Percentiles rank a stretch among this genome's conserved stretches.
Conservation (phyloP, 2,797 vertebrate genomes). For the Coluber constrictor region DNA sequence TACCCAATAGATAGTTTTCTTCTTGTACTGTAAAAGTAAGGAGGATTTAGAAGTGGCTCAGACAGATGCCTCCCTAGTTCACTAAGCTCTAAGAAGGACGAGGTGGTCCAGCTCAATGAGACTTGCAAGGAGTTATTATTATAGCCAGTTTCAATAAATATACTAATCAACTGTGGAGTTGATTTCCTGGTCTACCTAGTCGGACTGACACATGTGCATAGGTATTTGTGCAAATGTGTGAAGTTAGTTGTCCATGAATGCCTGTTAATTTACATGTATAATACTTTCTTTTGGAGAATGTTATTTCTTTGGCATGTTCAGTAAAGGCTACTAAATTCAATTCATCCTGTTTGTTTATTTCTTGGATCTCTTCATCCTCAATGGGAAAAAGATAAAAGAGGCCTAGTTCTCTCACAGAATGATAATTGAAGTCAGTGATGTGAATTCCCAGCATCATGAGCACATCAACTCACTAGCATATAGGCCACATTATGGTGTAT, state of each 20-base stretch:
- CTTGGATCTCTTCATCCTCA: not conserved
- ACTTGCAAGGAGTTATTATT: not conserved
- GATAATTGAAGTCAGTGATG: not conserved
- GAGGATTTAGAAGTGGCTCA: not conserved
- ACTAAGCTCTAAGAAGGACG: not conserved
- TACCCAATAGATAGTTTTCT: not conserved
- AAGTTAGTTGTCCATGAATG: not conserved
- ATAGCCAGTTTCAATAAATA: not conserved
- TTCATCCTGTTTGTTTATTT: not conserved
- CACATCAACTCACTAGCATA: not conserved
- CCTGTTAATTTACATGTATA: not conserved
- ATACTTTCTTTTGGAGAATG: not conserved
- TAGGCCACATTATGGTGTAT: not conserved
- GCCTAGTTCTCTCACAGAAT: not conserved
- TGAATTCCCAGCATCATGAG: not conserved
- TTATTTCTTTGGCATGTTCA: not conserved
- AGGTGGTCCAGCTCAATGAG: not conserved
- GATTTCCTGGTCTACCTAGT: not conserved
- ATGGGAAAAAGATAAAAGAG: not conserved
- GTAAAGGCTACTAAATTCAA: not conserved
- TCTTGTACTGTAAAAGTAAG: not conserved
- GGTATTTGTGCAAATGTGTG: not conserved
- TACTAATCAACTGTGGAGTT: not conserved
- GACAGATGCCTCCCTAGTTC: not conserved
- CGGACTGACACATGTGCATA: not conserved